These are phyloP conservation scores for Chloropsis cyanopogon DNA, from an alignment of 2,113 vertebrate species.

Conservation along the genomic window DNA sequence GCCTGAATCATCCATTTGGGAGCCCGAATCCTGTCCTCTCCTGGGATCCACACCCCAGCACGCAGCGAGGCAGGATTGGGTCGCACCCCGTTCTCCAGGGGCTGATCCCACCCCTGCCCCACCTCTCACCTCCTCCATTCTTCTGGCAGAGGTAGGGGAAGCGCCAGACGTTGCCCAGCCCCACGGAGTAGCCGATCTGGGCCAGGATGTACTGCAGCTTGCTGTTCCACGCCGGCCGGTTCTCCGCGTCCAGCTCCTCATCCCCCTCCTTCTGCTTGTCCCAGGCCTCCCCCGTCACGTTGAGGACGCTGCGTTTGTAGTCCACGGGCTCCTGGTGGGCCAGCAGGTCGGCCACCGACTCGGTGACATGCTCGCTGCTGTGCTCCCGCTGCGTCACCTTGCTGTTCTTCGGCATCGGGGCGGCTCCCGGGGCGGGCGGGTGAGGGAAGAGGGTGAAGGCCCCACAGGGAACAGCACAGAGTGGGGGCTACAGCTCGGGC, in stretches of 20 bases:
- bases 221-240: slow-evolving; percentile 95
- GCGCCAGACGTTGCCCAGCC: slow-evolving; percentile 96
- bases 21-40: not conserved
- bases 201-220: slow-evolving; percentile 98
- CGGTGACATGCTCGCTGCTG: slow-evolving; percentile 93
- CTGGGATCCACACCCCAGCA: rapidly evolving
- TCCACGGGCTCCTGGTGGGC: slow-evolving; percentile 94
- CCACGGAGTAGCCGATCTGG: slow-evolving; percentile 96
- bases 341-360: slow-evolving; percentile 96
- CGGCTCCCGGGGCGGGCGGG: not conserved
- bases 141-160: slow-evolving; percentile 99
- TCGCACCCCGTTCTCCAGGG: not conserved
- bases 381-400: slow-evolving; percentile 95
- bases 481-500: not conserved
- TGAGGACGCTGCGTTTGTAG: slow-evolving; percentile 93
- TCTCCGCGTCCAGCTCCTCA: slow-evolving; percentile 83
- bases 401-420: slow-evolving; percentile 93
- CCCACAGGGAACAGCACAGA: rapidly evolving
- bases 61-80: rapidly evolving
- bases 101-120: not conserved
- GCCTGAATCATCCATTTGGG: not conserved
- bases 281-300: slow-evolving; percentile 78
- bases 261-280: slow-evolving; percentile 81
- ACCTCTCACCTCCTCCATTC: slow-evolving; percentile 91
- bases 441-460: not conserved